Conservation (phyloP, 2,888 invertebrate species). For the Meta bourneti region DNA sequence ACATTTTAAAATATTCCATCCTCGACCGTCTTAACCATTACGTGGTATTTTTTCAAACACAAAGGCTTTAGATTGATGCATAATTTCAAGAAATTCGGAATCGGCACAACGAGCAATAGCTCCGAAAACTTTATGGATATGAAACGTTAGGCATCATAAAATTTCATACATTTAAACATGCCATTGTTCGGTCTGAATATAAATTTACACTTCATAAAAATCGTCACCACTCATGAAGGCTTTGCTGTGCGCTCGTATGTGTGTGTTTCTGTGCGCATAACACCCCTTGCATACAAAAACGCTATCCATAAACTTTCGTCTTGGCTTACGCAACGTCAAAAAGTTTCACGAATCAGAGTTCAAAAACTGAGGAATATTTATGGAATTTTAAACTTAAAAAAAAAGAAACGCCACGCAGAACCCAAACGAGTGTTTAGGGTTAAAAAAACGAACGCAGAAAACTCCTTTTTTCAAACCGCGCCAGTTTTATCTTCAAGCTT, state of each 20-base stretch:
- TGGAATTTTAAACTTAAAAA: constrained; percentile 30
- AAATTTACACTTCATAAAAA: not conserved
- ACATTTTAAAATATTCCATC: not conserved
- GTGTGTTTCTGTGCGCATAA: not conserved
- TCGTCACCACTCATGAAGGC: not conserved
- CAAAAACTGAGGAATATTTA: constrained; percentile 40
- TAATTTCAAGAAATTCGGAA: not conserved
- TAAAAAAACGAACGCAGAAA: constrained; percentile 10
- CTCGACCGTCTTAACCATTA: not conserved
- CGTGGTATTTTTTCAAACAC: not conserved
- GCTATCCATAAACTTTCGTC: not conserved
- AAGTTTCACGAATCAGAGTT: constrained; percentile 4
- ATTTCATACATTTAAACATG: not conserved
- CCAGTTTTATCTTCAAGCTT: constrained; percentile 44
- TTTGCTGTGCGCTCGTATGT: not conserved
- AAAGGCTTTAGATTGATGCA: not conserved
- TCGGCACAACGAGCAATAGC: not conserved
- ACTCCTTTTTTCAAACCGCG: constrained; percentile 1
- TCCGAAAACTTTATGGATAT: not conserved
- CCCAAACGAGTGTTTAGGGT: not conserved
- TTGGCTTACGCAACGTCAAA: not conserved
- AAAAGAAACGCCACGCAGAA: not conserved
- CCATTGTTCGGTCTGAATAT: not conserved
- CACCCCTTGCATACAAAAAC: constrained; percentile 7
- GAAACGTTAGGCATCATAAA: not conserved